phyloP scores from a whole-genome alignment of 2,888 invertebrate genomes.

The Unio pictorum region DNA sequence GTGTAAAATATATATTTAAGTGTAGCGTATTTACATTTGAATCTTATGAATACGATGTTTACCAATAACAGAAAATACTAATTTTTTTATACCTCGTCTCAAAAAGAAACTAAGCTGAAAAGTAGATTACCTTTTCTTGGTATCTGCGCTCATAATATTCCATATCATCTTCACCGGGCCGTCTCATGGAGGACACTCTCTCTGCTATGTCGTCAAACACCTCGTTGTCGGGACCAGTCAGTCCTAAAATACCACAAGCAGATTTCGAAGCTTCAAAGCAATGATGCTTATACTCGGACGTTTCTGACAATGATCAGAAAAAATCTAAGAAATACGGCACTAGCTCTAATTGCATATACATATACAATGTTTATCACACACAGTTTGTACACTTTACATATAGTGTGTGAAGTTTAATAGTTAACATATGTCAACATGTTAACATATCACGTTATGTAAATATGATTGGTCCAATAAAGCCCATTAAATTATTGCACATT shows the following conservation, averaged over 20 bases:
- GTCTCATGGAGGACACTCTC: conserved; percentile 62
- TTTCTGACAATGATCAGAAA: no score
- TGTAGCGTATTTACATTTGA: background rate
- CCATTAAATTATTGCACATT: no score
- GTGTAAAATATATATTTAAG: no score
- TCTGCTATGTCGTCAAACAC: conserved; percentile 65
- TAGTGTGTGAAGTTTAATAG: no score
- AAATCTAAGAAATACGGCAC: no score
- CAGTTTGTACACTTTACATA: no score
- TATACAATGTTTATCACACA: no score
- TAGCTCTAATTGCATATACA: no score
- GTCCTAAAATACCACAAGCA: conserved; percentile 13
- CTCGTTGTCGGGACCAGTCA: conserved; percentile 46
- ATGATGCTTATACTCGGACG: background rate
- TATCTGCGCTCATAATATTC: conserved; percentile 70
- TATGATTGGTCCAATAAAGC: no score
- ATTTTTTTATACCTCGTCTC: background rate
- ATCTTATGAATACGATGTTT: background rate
- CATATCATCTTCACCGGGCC: conserved; percentile 69
- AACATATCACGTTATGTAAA: no score
- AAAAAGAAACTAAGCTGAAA: background rate
- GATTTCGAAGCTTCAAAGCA: background rate
- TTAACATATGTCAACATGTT: no score
- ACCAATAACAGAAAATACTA: background rate
- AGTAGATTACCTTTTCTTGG: conserved; percentile 61